phyloP scores from a whole-genome alignment of 2,113 vertebrate species.

The Ochotona curzoniae region DNA sequence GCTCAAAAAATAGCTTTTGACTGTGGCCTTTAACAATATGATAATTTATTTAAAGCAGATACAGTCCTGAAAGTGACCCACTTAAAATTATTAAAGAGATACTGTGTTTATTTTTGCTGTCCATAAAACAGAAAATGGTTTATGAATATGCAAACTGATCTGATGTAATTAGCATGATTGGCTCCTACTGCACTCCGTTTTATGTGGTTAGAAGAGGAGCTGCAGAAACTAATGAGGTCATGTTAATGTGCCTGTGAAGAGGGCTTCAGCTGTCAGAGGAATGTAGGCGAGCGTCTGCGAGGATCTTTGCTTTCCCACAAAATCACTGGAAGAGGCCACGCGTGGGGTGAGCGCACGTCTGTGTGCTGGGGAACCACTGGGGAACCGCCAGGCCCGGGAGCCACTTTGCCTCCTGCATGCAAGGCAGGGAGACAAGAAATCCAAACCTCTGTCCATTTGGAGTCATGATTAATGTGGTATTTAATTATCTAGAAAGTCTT shows the following conservation, averaged over 20 bases:
- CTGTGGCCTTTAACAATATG: constrained; percentile 79
- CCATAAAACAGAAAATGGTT: constrained; percentile 87
- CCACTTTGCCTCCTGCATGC: constrained; percentile 57
- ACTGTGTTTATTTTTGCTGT: constrained; percentile 87
- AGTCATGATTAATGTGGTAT: constrained; percentile 70
- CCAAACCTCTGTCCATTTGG: constrained; percentile 64
- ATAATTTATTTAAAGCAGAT: constrained; percentile 89
- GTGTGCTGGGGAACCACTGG: constrained; percentile 37
- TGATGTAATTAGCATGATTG: constrained; percentile 90
- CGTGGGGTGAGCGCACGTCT: constrained; percentile 29
- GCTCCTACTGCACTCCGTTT: constrained; percentile 84
- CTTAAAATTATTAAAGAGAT: constrained; percentile 89
- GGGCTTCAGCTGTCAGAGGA: constrained; percentile 85
- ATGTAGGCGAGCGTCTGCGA: constrained; percentile 63
- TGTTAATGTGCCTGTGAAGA: constrained; percentile 86
- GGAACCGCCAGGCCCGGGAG: neutral
- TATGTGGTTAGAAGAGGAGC: constrained; percentile 85
- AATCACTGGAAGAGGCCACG: constrained; percentile 53
- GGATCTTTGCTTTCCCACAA: constrained; percentile 74
- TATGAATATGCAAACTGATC: constrained; percentile 90
- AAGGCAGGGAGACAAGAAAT: constrained; percentile 50
- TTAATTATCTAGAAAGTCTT: constrained; percentile 85
- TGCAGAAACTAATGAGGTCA: constrained; percentile 88
- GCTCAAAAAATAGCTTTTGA: constrained; percentile 80
- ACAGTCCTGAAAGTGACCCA: constrained; percentile 87